Base-by-base conservation (phyloP, 2,888 invertebrate genomes). In the Lasioglossum marginatum region DNA sequence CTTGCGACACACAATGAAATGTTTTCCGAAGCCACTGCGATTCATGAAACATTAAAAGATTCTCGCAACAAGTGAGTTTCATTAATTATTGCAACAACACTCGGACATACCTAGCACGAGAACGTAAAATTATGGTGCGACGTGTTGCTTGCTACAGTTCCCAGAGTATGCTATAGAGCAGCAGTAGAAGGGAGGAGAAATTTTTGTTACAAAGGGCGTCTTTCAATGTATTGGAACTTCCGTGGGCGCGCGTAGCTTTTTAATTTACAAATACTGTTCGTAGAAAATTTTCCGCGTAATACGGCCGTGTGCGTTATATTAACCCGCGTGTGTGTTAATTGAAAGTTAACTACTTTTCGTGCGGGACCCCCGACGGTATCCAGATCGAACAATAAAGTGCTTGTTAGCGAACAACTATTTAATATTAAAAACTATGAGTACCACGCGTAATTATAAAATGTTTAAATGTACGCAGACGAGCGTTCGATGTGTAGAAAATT, bases 351-450 rank as follows among this genome's bases (percentile, higher is more conserved):
- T 85, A 76, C 78, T 81, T 78, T 83, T 66, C 82, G 52, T 74
- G 31, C 48, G 45, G 40, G 23, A 34, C 60, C 27, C 71, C 60
- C 45, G 27, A 34, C n/a, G 76, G 63, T 48, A 63, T 66, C 76
- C 81, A 73, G 81, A 83, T 70, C 70, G 70, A 70, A 40, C 74
- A 60, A 37, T 71, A 86, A 89, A 89, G 84, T 87, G 87, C 73
- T 82, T 80, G 89, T 87, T 86, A 84, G 82, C 81, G 77, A 81
- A 84, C 81, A 88, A 78, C 82, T 86, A 80, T 86, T 89, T 84
- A 86, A 89, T 89, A 88, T 89, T 88, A 89, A 89, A 89, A 89
- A 89, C 76, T 86, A 73, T 83, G 86, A 89, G 82, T 73, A 84
- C 86, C 80, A 82, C 68, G 80, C 63, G 86, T 81, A 82, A 84